phyloP scores from a whole-genome alignment of 2,888 invertebrate species.

The Eubasilissa splendida region DNA sequence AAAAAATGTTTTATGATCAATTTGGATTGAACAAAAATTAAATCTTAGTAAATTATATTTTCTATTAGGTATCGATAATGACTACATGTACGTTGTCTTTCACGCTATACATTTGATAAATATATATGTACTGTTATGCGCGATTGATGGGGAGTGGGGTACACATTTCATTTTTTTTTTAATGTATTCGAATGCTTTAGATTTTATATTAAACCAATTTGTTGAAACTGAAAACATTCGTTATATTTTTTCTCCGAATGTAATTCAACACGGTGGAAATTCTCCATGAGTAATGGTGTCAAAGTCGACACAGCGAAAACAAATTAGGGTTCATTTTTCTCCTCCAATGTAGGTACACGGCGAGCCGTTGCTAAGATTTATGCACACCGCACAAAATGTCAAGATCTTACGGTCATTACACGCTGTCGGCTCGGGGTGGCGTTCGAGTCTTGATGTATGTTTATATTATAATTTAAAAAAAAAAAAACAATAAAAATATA shows the following conservation, averaged over 20 bases:
- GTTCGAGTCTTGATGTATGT: conserved; percentile 14
- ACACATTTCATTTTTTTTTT: too few relatives aligned
- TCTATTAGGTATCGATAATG: too few relatives aligned
- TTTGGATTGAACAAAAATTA: too few relatives aligned
- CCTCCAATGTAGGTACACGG: conserved; percentile 28
- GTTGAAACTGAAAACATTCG: neutral
- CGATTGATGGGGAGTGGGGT: too few relatives aligned
- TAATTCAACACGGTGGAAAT: conserved; percentile 22
- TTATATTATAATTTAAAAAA: neutral
- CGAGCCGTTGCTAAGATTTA: conserved; percentile 44
- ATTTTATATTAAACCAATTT: too few relatives aligned
- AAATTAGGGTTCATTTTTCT: conserved; percentile 51
- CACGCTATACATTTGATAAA: too few relatives aligned
- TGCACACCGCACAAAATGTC: conserved; percentile 44
- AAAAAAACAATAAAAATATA: neutral
- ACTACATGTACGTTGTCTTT: too few relatives aligned
- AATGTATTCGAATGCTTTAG: too few relatives aligned
- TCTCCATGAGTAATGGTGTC: conserved; percentile 36
- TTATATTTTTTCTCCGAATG: neutral
- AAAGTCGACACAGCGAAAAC: conserved; percentile 41
- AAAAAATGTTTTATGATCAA: too few relatives aligned
- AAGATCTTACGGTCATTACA: conserved; percentile 39
- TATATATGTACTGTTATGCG: too few relatives aligned
- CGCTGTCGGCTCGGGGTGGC: conserved; percentile 24
- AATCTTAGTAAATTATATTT: too few relatives aligned